Conservation (phyloP, 1,140 invertebrate species). For the Carposina sasakii region DNA sequence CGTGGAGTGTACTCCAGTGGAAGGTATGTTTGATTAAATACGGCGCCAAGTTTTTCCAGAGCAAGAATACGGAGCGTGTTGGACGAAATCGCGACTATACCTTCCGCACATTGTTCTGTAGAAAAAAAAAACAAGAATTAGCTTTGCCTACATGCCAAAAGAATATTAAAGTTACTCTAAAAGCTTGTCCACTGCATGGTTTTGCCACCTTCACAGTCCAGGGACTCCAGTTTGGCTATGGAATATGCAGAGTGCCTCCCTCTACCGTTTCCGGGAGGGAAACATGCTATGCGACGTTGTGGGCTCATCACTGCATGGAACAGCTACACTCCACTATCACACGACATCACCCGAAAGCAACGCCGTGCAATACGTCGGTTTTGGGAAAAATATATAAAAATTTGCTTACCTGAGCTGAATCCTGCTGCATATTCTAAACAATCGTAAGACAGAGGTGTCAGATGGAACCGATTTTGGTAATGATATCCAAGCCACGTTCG, state of each 20-base stretch:
- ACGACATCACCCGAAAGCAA: conserved; percentile 38
- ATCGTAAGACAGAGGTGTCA: conserved; percentile 97
- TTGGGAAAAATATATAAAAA: background rate
- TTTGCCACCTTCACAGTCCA: conserved; percentile 67
- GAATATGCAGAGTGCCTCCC: conserved; percentile 64
- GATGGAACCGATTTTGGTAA: conserved; percentile 96
- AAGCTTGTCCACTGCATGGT: conserved; percentile 65
- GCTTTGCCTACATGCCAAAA: conserved; percentile 2
- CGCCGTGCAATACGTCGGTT: conserved; percentile 50
- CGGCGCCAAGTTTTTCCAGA: conserved; percentile 97
- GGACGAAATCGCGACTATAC: conserved; percentile 98
- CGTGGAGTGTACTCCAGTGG: conserved; percentile 96
- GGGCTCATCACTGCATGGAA: conserved; percentile 55
- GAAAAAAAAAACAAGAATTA: conserved; percentile 36
- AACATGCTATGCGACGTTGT: conserved; percentile 60
- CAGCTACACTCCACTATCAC: conserved; percentile 60
- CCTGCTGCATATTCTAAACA: conserved; percentile 98
- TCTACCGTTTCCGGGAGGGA: conserved; percentile 52
- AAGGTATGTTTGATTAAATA: conserved; percentile 96
- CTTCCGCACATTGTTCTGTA: conserved; percentile 97
- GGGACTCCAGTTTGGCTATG: conserved; percentile 66
- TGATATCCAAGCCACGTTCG: conserved; percentile 99
- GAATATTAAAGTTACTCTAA: background rate
- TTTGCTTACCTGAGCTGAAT: conserved; percentile 84
- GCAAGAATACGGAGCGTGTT: conserved; percentile 98